Percentiles rank a stretch among this genome's conserved stretches.
These are phyloP conservation scores for Brachyptera risi DNA, from an alignment of 2,888 invertebrate genomes.

Conservation along the genomic window DNA sequence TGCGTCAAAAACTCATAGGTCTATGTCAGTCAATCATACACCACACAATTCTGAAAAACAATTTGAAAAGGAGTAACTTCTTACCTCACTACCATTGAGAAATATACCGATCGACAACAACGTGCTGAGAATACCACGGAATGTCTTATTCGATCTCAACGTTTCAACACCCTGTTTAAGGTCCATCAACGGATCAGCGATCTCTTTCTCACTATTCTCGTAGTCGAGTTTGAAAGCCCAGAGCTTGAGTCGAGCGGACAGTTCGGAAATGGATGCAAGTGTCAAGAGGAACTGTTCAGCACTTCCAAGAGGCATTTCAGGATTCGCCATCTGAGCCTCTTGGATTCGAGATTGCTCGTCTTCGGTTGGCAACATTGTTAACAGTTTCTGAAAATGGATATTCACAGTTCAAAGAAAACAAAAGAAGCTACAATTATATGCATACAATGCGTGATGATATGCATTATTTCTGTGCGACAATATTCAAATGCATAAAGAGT, in stretches of 20 bases:
- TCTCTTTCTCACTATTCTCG: slow-evolving; percentile 94
- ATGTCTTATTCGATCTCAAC: slow-evolving; percentile 86
- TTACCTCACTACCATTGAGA: slow-evolving; percentile 76
- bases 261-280: slow-evolving; percentile 90
- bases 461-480: too few species aligned
- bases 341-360: slow-evolving; percentile 95
- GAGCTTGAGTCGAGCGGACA: slow-evolving; percentile 86
- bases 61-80: too few species aligned
- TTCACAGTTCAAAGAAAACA: too few species aligned
- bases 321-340: slow-evolving; percentile 90
- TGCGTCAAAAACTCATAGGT: too few species aligned
- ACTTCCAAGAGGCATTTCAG: slow-evolving; percentile 86
- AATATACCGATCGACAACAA: slow-evolving; percentile 94
- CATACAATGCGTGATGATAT: too few species aligned
- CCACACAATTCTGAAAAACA: too few species aligned
- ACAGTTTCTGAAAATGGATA: slow-evolving; percentile 87
- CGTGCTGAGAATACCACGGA: slow-evolving; percentile 90
- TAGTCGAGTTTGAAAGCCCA: slow-evolving; percentile 99
- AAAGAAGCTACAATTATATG: too few species aligned
- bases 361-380: slow-evolving; percentile 96
- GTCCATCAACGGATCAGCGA: slow-evolving; percentile 98
- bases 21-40: too few species aligned
- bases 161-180: slow-evolving; percentile 94
- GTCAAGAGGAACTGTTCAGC: slow-evolving; percentile 99
- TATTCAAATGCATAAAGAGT: too few species aligned